Conservation (phyloP, 2,797 vertebrate species). For the Neoniphon sammara region DNA sequence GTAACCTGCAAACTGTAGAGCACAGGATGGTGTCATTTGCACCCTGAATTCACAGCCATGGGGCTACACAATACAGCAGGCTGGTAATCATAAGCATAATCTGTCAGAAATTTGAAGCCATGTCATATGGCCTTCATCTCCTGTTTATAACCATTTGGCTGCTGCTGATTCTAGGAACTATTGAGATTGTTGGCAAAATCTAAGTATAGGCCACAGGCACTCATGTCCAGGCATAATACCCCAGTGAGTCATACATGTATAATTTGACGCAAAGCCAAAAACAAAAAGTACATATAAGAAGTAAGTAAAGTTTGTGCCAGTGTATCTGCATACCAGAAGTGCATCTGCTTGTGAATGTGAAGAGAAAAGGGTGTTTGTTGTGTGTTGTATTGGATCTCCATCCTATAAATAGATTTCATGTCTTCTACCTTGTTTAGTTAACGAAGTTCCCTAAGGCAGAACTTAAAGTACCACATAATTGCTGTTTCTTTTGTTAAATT, state of each 20-base stretch:
- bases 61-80: neutral
- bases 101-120: too few species aligned
- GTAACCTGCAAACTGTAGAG: too few species aligned
- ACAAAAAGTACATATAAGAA: neutral
- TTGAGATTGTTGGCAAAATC: neutral
- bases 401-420: neutral
- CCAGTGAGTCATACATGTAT: neutral
- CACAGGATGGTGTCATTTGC: too few species aligned
- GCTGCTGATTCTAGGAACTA: too few species aligned
- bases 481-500: neutral
- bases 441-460: neutral
- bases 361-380: too few species aligned
- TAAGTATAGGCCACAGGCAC: neutral
- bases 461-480: neutral
- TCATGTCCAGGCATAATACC: neutral
- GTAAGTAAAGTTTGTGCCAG: neutral
- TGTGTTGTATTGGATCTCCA: neutral
- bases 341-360: too few species aligned
- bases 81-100: neutral
- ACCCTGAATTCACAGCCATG: too few species aligned
- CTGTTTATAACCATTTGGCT: too few species aligned
- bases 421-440: neutral
- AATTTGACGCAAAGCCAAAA: neutral
- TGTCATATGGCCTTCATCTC: too few species aligned
- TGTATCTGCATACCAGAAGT: too few species aligned